phyloP scores from a whole-genome alignment of 2,113 vertebrate genomes.

The Aythya baeri region DNA sequence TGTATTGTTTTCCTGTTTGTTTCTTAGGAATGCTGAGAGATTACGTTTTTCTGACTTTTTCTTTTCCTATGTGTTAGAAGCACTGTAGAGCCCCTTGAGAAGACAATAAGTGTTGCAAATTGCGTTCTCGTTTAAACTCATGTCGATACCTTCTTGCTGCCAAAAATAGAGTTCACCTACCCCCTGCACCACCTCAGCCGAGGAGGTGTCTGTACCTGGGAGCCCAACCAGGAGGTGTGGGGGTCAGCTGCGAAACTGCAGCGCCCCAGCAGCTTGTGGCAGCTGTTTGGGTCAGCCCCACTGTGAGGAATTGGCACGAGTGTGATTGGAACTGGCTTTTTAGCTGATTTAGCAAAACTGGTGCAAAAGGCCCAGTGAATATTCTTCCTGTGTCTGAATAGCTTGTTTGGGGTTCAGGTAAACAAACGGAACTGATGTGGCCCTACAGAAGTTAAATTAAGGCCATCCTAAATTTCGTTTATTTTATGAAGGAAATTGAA shows the following conservation, averaged over 20 bases:
- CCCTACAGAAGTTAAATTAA: not conserved
- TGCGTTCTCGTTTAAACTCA: not conserved
- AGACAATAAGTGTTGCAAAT: not conserved
- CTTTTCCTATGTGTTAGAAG: not conserved
- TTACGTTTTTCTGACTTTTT: not conserved
- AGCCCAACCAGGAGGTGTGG: not conserved
- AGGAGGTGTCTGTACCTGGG: not conserved
- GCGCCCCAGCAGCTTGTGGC: not conserved
- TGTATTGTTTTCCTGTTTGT: not conserved
- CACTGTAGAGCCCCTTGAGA: not conserved
- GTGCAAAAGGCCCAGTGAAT: not conserved
- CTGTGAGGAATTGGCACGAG: not conserved
- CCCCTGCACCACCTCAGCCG: not conserved
- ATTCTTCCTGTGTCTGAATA: not conserved
- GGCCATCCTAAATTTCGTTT: not conserved
- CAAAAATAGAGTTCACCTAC: not conserved
- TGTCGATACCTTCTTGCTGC: not conserved
- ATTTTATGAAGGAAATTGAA: not conserved
- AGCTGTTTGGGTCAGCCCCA: not conserved
- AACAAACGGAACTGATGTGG: not conserved
- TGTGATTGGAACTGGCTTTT: not conserved
- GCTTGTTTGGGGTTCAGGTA: not conserved
- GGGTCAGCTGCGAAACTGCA: not conserved
- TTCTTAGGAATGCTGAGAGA: not conserved
- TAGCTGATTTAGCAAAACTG: not conserved